Conservation (phyloP, 2,113 vertebrate genomes). For the Otus sunia region DNA sequence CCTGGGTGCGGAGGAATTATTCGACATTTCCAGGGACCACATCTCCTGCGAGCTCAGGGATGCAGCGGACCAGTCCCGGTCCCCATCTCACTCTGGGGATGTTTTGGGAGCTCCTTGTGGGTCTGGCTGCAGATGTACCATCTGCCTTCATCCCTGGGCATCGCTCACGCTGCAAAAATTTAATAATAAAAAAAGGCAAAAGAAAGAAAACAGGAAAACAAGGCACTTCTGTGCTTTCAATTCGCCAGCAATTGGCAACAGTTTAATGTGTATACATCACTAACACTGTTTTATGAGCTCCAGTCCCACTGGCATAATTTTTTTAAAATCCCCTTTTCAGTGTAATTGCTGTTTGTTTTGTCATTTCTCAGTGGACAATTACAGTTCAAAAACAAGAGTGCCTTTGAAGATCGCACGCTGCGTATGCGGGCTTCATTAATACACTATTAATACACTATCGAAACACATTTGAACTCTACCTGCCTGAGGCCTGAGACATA, state of each 20-base stretch:
- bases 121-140: not conserved
- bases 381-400: conserved; percentile 33
- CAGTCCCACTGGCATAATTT: conserved; percentile 21
- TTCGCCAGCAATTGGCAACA: not conserved
- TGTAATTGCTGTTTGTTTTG: conserved; percentile 68
- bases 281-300: not conserved
- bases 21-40: not conserved
- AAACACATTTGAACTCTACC: not conserved
- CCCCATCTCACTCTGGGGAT: rapidly evolving
- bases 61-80: not conserved
- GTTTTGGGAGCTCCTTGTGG: not conserved
- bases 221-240: not conserved
- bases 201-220: not conserved
- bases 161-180: not conserved
- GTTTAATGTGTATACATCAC: not conserved
- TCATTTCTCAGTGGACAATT: conserved; percentile 66
- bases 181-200: not conserved
- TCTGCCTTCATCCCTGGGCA: not conserved
- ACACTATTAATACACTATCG: not conserved
- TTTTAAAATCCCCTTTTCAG: conserved; percentile 1
- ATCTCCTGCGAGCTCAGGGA: rapidly evolving
- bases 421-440: not conserved
- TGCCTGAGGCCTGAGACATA: conserved; percentile 1
- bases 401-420: not conserved
- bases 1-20: not conserved